Evolutionary conservation across 2,888 invertebrate genomes (phyloP), one percentile per base, ranked within the genome.

Genomic region (Athripsodes cinereus): DNA sequence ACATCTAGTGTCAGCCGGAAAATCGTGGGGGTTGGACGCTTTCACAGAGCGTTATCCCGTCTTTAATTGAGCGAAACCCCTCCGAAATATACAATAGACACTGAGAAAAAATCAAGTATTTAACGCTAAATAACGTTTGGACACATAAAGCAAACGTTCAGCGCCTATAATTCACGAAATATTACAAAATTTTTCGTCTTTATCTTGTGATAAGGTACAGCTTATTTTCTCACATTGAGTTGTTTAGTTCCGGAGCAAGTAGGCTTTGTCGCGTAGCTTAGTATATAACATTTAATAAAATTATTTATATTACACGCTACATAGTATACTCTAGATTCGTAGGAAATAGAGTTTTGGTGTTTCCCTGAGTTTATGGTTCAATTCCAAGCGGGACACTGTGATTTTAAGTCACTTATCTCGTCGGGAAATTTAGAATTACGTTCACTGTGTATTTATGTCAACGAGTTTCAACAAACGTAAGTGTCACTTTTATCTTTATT

Each of bases 1-100:
- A 62, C 64, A 64, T 65, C 65, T 67, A 67, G 67, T 64, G 64
- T 67, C 65, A 66, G 63, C 64, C 57, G 58, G 60, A 54, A 60
- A 60, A 52, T 54, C 34, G 57, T 56, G 46, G 60, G 59, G 55
- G 55, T 55, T 51, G 52, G 62, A 56, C 58, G 62, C 61, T 59
- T 59, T 62, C 56, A 56, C 52, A 58, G 31, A 40, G 44, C 56
- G 26, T 52, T 34, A 48, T 49, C 40, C 26, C 26, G 48, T 49
- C 52, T 22, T 26, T 46, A 52, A 40, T 44, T 50, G 51, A 31
- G 48, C 51, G 58, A 54, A 53, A 58, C 51, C 26, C 54, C 58
- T 31, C 22, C 54, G 50, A 52, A 57, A 57, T 48, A 57, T 31
- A 50, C 54, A 49, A 48, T 26, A 53, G 44, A 53, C 49, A 55